These are phyloP conservation scores for Phacellophora camtschatica DNA, from an alignment of 30 jellyfish, hydroid and myxozoan genomes.

Conservation along the genomic window DNA sequence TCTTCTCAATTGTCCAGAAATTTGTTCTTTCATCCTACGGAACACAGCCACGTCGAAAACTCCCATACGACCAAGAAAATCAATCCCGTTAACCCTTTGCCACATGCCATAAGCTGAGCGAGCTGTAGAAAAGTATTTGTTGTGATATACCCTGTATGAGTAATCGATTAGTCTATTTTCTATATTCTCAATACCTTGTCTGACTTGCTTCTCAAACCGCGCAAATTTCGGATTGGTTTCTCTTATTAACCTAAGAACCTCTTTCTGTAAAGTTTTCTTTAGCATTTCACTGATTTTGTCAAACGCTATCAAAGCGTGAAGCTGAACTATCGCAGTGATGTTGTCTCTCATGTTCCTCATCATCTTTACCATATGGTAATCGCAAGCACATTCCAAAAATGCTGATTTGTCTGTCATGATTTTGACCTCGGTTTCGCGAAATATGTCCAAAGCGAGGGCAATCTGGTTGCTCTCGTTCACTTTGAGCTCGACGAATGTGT, in stretches of 20 bases:
- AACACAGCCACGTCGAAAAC: background rate
- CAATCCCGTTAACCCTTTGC: background rate
- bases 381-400: conserved; percentile 60
- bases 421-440: conserved; percentile 51
- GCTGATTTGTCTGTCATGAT: conserved; percentile 56
- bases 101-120: background rate
- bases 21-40: background rate
- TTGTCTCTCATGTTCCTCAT: conserved; percentile 55
- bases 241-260: background rate
- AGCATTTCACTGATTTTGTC: background rate
- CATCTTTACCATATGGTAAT: conserved; percentile 38
- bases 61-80: background rate
- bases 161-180: background rate
- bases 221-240: background rate
- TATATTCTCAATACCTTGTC: background rate
- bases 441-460: conserved; percentile 52
- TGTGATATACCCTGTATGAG: background rate
- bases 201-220: background rate
- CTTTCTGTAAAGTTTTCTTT: background rate
- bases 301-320: conserved; percentile 36
- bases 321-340: conserved; percentile 37
- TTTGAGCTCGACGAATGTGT: conserved; percentile 1
- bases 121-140: background rate
- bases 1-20: background rate
- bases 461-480: conserved; percentile 48